Conservation (phyloP, 2,888 invertebrate genomes). For the Andrena camellia region DNA sequence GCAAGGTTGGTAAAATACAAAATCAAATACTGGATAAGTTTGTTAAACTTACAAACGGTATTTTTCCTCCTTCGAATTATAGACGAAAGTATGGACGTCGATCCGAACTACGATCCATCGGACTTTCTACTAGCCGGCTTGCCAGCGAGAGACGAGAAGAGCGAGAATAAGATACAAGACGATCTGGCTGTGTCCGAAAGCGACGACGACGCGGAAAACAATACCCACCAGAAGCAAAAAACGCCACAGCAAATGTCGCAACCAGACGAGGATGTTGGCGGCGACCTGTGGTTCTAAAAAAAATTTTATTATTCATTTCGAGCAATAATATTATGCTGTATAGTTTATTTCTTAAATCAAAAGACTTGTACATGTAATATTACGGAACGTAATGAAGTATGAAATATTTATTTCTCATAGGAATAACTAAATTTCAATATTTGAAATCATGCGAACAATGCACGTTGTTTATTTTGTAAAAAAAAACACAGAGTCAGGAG, state of each 20-base stretch:
- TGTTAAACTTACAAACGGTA: not conserved
- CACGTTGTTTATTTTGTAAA: conserved; percentile 44
- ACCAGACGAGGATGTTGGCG: conserved; percentile 86
- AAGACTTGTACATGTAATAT: conserved; percentile 33
- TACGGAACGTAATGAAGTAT: conserved; percentile 18
- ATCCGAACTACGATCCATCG: conserved; percentile 94
- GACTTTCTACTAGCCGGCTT: conserved; percentile 90
- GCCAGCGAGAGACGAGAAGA: conserved; percentile 82
- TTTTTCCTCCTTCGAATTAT: conserved; percentile 37
- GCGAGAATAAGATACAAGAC: conserved; percentile 89
- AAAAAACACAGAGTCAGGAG: conserved; percentile 1
- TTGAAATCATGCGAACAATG: conserved; percentile 30
- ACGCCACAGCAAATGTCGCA: conserved; percentile 74
- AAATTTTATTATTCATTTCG: conserved; percentile 23
- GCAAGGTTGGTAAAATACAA: conserved; percentile 76
- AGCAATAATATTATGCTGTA: conserved; percentile 23
- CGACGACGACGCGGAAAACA: conserved; percentile 87
- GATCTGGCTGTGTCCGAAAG: conserved; percentile 93
- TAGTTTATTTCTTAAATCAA: conserved; percentile 45
- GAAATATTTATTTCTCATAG: conserved; percentile 53
- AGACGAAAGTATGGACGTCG: conserved; percentile 91
- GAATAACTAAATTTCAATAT: conserved; percentile 31
- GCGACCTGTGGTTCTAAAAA: conserved; percentile 88
- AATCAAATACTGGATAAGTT: conserved; percentile 10
- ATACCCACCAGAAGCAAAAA: conserved; percentile 70